These are phyloP conservation scores for Epizoanthus scotinus DNA, from an alignment of 92 coral and sea anemone genomes.

Conservation along the genomic window DNA sequence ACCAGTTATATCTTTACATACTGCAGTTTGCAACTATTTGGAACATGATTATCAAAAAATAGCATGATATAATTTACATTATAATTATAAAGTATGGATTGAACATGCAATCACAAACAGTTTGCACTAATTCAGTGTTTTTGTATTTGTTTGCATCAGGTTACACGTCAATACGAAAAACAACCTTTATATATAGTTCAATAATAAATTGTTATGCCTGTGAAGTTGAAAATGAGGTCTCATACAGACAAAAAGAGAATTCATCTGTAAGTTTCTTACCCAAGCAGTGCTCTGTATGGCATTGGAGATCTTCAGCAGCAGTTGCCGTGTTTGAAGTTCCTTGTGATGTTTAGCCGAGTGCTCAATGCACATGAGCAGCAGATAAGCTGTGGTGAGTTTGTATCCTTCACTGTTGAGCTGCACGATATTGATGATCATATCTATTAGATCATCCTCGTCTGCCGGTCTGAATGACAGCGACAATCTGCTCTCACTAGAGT, in stretches of 20 bases:
- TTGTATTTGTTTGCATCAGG: no score
- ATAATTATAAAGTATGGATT: no score
- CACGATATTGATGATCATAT: constrained; percentile 70
- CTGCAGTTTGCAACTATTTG: no score
- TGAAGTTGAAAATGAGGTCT: not conserved
- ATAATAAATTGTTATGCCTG: no score
- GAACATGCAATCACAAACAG: no score
- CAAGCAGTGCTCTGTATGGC: constrained; percentile 91
- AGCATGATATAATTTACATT: no score
- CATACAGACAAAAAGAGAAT: not conserved
- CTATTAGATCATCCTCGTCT: constrained; percentile 82
- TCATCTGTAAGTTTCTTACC: constrained; percentile 55
- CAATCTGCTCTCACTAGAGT: constrained; percentile 43
- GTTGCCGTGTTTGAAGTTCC: constrained; percentile 80
- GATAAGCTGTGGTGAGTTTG: constrained; percentile 84
- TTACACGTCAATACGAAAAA: no score
- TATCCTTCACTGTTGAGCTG: constrained; percentile 70
- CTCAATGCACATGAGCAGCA: constrained; percentile 81
- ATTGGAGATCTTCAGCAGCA: constrained; percentile 83
- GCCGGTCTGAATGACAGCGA: constrained; percentile 65
- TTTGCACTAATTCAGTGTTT: no score
- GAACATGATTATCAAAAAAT: no score
- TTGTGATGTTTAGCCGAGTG: constrained; percentile 84
- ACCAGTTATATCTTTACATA: no score
- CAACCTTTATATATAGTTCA: no score